These are phyloP conservation scores for Leuctra nigra DNA, from an alignment of 2,888 invertebrate species.

Conservation along the genomic window DNA sequence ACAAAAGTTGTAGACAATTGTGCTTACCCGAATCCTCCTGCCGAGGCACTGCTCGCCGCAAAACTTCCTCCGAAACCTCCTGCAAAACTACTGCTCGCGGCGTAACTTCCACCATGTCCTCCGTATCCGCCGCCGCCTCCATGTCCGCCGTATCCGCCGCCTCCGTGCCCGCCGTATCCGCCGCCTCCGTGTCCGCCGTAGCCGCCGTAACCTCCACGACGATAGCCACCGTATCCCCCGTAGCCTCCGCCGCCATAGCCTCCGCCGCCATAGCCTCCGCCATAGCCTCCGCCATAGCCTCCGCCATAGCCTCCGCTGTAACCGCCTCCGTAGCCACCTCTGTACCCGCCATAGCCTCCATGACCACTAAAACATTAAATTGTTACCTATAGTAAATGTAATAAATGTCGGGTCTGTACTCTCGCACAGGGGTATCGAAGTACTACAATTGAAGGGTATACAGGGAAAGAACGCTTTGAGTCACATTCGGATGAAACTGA, in stretches of 20 bases:
- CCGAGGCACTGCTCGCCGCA: no score
- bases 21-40: no score
- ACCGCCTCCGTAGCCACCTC: neutral
- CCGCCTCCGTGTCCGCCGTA: constrained; percentile 3
- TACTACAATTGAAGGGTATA: no score
- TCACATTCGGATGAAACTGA: no score
- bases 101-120: neutral
- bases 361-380: neutral
- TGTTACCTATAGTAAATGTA: neutral
- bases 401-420: no score
- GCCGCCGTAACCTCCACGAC: constrained; percentile 6
- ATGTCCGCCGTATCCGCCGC: neutral
- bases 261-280: neutral
- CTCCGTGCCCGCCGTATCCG: constrained; percentile 2
- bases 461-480: no score
- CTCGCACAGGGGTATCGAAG: no score
- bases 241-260: neutral
- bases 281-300: constrained; percentile 7
- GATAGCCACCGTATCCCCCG: neutral
- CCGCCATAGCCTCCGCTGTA: constrained; percentile 7
- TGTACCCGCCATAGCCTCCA: neutral
- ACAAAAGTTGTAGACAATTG: no score
- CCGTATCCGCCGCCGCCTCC: neutral
- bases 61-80: neutral
- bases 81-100: neutral